phyloP scores from a whole-genome alignment of 92 coral and sea anemone species.

The Isaurus tuberculatus region DNA sequence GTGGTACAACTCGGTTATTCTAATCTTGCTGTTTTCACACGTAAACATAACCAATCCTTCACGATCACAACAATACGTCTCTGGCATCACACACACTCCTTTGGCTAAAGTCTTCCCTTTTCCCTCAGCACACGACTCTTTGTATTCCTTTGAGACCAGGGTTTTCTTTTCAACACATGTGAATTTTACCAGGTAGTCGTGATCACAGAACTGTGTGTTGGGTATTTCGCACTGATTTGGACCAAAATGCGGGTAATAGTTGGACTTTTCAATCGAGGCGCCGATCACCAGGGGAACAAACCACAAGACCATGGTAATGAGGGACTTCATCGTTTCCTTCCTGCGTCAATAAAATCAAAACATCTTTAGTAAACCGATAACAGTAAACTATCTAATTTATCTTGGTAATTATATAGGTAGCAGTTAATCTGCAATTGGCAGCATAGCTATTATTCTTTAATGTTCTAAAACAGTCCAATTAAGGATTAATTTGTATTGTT shows the following conservation, averaged over 20 bases:
- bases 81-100: slow-evolving; percentile 23
- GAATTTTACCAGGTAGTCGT: slow-evolving; percentile 8
- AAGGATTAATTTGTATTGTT: too few relatives aligned
- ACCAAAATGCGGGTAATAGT: background rate
- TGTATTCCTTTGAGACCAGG: slow-evolving; percentile 11
- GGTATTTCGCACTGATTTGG: slow-evolving; percentile 14
- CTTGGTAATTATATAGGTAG: too few relatives aligned
- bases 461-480: too few relatives aligned
- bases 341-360: slow-evolving; percentile 18
- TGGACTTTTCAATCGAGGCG: background rate
- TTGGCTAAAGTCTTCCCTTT: background rate
- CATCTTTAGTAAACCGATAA: background rate
- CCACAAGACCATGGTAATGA: background rate
- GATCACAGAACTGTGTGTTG: slow-evolving; percentile 25
- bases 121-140: slow-evolving; percentile 5
- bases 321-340: slow-evolving; percentile 3
- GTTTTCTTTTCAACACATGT: slow-evolving; percentile 29
- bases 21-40: slow-evolving; percentile 4
- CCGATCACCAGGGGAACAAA: slow-evolving; percentile 2
- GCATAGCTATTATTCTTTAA: too few relatives aligned
- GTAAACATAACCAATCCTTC: background rate
- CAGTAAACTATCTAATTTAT: background rate
- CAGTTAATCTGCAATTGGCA: too few relatives aligned
- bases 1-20: background rate
- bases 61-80: background rate